Evolutionary conservation across 2,797 vertebrate species (phyloP).

Genomic region (Phaenicophaeus curvirostris): DNA sequence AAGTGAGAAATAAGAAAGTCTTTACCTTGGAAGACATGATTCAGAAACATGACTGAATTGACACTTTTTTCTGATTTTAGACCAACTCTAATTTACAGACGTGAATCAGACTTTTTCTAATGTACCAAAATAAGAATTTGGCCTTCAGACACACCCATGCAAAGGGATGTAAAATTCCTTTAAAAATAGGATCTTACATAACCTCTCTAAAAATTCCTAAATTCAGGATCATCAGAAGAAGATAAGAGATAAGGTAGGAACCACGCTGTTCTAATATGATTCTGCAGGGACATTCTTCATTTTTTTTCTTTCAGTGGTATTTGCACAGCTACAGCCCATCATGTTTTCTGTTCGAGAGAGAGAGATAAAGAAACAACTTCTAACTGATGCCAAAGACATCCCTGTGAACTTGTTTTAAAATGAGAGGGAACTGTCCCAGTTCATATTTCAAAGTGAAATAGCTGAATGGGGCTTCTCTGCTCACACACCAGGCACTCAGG

Average conservation of each 20-base stretch:
- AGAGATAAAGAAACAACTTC: neutral
- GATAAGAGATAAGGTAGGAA: neutral
- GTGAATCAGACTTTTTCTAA: neutral
- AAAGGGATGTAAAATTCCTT: neutral
- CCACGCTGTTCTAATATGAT: too few species aligned
- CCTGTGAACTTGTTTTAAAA: neutral
- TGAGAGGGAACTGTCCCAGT: neutral
- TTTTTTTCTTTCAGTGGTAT: neutral
- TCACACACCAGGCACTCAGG: rapidly evolving
- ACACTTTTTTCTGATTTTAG: neutral
- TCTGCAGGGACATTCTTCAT: neutral
- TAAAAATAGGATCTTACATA: neutral
- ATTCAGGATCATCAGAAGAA: neutral
- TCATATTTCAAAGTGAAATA: neutral
- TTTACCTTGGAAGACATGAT: neutral
- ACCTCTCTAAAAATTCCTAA: neutral
- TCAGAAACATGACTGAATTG: neutral
- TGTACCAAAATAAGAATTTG: neutral
- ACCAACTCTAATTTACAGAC: neutral
- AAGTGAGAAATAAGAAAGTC: neutral
- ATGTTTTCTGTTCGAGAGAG: neutral
- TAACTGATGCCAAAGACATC: neutral
- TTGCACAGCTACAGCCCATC: neutral
- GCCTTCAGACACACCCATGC: neutral
- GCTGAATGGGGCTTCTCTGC: neutral